Base-by-base conservation (phyloP, 2,888 invertebrate species). In the Catocala nupta region DNA sequence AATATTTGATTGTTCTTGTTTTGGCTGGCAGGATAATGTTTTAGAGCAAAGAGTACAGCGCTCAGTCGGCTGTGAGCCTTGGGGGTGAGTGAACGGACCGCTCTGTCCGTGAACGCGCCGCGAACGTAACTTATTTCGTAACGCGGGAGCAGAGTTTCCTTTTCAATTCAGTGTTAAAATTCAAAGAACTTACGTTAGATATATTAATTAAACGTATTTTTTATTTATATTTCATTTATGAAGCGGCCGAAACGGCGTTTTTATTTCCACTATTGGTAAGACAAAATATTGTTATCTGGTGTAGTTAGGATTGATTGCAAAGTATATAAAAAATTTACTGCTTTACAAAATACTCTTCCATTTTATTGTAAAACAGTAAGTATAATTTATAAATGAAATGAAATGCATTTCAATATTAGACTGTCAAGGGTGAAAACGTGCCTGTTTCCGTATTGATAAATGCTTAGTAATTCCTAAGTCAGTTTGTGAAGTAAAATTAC, bases 21-120 rank as follows among this genome's bases (percentile, higher is more conserved):
- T 63, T 10, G 59, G 60, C 69, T 68, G 75, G 58, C 83, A 88
- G 87, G 85, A 85, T 85, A 83, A 82, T 66, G 75, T 78, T 81
- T 79, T 78, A 70, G 81, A 84, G 88, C 77, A 85, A 83, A 82
- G 87, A 84, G 86, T 76, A 72, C 71, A 84, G 84, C 66, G 78
- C 79, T 90, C 92, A 94, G 93, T 94, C 85, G 91, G 89, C 90
- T 84, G 82, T 85, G 89, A 90, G 92, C 90, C 85, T 83, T 83
- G 85, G 76, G 68, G 76, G 80, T 78, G 89, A 82, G 81, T 81
- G 86, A 77, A 86, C 87, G 81, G 66, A 67, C 70, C 74, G 69
- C 77, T 66, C 68, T 68, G 75, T 65, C 73, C 76, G 81, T 65
- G 75, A 61, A 59, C 71, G 78, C 68, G 73, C 64, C 82, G 80